phyloP scores from a whole-genome alignment of 2,888 invertebrate genomes.

The Archips xylosteana region DNA sequence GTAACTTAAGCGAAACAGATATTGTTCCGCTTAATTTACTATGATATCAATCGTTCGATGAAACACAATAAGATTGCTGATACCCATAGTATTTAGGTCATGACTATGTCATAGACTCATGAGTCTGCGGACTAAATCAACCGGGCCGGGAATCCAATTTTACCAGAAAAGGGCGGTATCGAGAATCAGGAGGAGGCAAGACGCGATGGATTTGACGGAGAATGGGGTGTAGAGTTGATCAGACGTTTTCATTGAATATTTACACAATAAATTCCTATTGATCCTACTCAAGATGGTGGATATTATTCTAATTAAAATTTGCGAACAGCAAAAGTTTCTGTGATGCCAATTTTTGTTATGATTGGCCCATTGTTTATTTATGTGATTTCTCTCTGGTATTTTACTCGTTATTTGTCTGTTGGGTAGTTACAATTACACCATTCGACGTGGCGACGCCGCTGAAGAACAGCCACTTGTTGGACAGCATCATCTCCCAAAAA shows the following conservation, averaged over 20 bases:
- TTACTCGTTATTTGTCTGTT: too few species aligned
- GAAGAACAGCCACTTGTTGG: background rate
- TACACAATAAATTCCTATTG: background rate
- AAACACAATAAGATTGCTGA: background rate
- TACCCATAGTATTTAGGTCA: background rate
- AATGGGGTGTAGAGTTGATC: too few species aligned
- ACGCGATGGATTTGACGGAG: background rate
- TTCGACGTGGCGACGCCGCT: background rate
- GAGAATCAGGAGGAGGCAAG: background rate
- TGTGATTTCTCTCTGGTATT: too few species aligned
- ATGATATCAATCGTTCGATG: too few species aligned
- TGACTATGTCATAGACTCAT: too few species aligned
- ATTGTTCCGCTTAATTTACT: too few species aligned
- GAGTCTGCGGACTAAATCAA: background rate
- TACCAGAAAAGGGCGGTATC: background rate
- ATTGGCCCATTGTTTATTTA: too few species aligned
- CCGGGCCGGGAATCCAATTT: conserved; percentile 17
- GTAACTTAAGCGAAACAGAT: background rate
- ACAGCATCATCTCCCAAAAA: background rate
- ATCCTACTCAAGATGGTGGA: background rate
- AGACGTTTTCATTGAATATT: background rate
- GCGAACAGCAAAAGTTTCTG: too few species aligned
- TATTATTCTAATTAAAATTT: background rate
- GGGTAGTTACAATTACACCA: too few species aligned
- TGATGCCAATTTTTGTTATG: too few species aligned